phyloP scores from a whole-genome alignment of 2,797 vertebrate species.

The Ispidina lecontei region DNA sequence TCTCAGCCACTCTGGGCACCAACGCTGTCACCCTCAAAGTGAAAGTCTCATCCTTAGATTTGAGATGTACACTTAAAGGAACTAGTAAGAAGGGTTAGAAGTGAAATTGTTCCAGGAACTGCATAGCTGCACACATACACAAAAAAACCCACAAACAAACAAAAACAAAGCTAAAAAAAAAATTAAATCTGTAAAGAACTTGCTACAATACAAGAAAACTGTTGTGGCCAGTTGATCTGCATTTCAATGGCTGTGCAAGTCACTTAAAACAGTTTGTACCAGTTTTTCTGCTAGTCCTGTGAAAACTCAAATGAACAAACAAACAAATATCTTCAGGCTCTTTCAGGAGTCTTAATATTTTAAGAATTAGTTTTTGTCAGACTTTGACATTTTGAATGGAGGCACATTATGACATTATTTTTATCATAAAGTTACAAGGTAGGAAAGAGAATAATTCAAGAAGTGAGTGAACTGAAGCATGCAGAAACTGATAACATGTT shows the following conservation, averaged over 20 bases:
- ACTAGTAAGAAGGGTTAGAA: background rate
- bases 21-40: background rate
- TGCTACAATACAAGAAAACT: background rate
- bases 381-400: background rate
- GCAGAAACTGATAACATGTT: conserved; percentile 28
- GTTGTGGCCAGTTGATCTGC: background rate
- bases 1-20: background rate
- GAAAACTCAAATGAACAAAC: background rate
- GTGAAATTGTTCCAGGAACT: background rate
- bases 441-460: conserved; percentile 3
- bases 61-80: background rate
- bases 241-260: background rate
- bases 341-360: background rate
- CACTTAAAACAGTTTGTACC: background rate
- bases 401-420: background rate
- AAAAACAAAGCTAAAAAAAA: too few relatives aligned
- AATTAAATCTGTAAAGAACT: background rate
- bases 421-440: background rate
- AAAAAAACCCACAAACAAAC: too few relatives aligned
- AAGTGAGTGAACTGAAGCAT: background rate
- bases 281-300: background rate
- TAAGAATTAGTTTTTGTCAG: background rate
- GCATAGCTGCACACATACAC: background rate
- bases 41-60: background rate
- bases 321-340: background rate